Base-by-base conservation (phyloP, 2,113 vertebrate genomes). In the Sapayoa aenigma region DNA sequence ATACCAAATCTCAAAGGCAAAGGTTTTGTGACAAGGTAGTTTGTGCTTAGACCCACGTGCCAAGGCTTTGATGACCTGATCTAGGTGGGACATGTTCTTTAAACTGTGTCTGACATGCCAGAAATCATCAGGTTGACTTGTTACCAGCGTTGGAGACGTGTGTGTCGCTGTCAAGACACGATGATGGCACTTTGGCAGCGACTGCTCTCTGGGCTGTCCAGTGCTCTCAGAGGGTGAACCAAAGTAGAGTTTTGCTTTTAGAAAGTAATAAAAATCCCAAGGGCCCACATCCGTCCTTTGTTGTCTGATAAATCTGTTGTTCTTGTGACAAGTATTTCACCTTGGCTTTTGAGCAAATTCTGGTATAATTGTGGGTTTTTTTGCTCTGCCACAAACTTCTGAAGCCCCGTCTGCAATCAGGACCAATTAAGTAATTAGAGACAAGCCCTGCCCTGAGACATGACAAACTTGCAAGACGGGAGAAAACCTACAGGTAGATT, bases 141-240 rank as follows among this genome's bases (percentile, higher is more conserved):
- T 58, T 72, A 5, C 1, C 0, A 0, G 44, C 2, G 1, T 25
- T 4, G 2, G 73, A 63, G 65, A 9, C 0, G 2, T 6, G 2
- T 3, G 19, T 31, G 52, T 28, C 69, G 37, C 72, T 49, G 31
- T 55, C 39, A 58, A 14, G 50, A 15, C 4, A 9, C 0, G 0
- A 31, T 55, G 60, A 35, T 0, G 9, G 76, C 1, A 3, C 23
- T 83, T 60, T 2, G 9, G 46, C 31, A 73, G 58, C 3, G 3
- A 27, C 63, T 0, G 1, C 28, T 37, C 27, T 35, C 39, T 1
- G 1, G 47, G 16, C 30, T 74, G 27, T 39, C 50, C 71, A 28
- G 18, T 63, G 20, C 30, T 35, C 35, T 49, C 1, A 5, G 41
- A 59, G 19, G 19, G 35, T 37, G 37, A 89, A n/a, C 14, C 2